phyloP scores from a whole-genome alignment of 2,888 invertebrate genomes.

The Callyntrura sp. region DNA sequence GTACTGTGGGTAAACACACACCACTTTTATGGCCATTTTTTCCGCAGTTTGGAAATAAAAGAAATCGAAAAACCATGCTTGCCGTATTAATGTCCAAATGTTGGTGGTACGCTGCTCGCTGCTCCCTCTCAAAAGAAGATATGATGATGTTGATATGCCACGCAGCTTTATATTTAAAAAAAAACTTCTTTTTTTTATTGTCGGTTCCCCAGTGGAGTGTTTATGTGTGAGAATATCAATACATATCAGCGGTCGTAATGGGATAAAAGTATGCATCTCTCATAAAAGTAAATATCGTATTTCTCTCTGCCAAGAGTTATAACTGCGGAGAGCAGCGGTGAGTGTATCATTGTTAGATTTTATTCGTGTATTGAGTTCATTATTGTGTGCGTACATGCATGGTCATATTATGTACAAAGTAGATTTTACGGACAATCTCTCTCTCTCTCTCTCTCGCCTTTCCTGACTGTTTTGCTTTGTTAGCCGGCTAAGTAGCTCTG shows the following conservation, averaged over 20 bases:
- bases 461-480: conserved; percentile 2
- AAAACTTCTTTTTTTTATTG: conserved; percentile 42
- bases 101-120: too few relatives aligned
- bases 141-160: conserved; percentile 6
- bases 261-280: conserved; percentile 44
- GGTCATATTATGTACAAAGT: background rate
- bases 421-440: too few relatives aligned
- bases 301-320: conserved; percentile 67
- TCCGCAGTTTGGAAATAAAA: conserved; percentile 56
- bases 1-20: conserved; percentile 38
- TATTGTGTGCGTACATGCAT: conserved; percentile 48
- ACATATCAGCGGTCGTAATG: conserved; percentile 34
- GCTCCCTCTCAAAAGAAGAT: background rate
- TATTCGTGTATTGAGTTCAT: conserved; percentile 70
- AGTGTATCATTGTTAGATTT: conserved; percentile 70
- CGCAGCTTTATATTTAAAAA: too few relatives aligned
- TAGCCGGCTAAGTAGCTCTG: conserved; percentile 8
- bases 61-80: conserved; percentile 44
- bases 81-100: too few relatives aligned
- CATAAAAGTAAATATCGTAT: conserved; percentile 72
- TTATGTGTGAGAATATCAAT: conserved; percentile 77
- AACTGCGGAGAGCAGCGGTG: conserved; percentile 69
- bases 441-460: conserved; percentile 5
- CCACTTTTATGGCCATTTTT: too few relatives aligned
- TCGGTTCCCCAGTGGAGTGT: conserved; percentile 69